Conservation (phyloP, 2,888 invertebrate genomes). For the Caenorhabditis afra region DNA sequence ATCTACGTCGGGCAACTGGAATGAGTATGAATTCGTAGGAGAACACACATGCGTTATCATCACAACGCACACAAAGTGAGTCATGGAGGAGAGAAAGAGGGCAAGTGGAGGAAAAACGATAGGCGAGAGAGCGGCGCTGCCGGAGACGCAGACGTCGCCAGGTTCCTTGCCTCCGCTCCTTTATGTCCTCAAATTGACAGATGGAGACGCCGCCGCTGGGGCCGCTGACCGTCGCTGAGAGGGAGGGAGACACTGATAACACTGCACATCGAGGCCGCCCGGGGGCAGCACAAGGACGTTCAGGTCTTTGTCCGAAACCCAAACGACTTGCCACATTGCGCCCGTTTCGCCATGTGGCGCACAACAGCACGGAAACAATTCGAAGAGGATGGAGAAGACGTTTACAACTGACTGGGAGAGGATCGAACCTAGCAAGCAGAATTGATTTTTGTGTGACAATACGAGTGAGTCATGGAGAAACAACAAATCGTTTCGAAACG, state of each 20-base stretch:
- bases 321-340: constrained; percentile 25
- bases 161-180: constrained; percentile 9
- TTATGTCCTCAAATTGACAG: constrained; percentile 59
- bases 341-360: constrained; percentile 11
- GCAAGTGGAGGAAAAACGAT: constrained; percentile 15
- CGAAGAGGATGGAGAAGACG: neutral
- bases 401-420: neutral
- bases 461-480: constrained; percentile 2
- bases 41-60: constrained; percentile 17
- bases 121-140: constrained; percentile 8
- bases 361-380: constrained; percentile 6
- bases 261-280: constrained; percentile 21
- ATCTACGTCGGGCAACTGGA: constrained; percentile 24
- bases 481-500: constrained; percentile 3
- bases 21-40: constrained; percentile 1
- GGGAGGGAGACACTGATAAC: constrained; percentile 25
- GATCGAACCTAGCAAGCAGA: neutral
- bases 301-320: constrained; percentile 24
- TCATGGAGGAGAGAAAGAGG: constrained; percentile 30
- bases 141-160: constrained; percentile 19
- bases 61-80: constrained; percentile 22
- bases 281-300: constrained; percentile 28
- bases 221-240: constrained; percentile 31
- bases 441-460: neutral
- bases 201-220: constrained; percentile 42